These are phyloP conservation scores for Dryobates pubescens DNA, from an alignment of 2,797 vertebrate species.

Conservation along the genomic window DNA sequence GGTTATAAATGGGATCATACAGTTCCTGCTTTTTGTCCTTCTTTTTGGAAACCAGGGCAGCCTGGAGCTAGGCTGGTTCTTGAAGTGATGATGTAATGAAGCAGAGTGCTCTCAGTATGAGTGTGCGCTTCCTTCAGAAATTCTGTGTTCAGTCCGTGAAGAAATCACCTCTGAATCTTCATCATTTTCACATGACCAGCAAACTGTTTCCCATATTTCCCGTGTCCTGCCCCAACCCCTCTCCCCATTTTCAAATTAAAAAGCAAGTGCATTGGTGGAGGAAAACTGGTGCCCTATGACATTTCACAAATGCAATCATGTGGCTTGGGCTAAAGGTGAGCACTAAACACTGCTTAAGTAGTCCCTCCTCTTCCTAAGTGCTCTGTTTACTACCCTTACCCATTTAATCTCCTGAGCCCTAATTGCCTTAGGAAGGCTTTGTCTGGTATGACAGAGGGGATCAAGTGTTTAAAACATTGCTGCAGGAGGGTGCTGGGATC, in stretches of 20 bases:
- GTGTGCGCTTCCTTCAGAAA: slow-evolving; percentile 34
- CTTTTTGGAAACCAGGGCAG: neutral
- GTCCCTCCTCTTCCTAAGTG: neutral
- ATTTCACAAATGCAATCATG: neutral
- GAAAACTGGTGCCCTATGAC: neutral
- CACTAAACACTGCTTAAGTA: neutral
- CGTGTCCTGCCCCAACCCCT: too few species aligned
- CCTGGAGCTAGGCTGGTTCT: neutral
- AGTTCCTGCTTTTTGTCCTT: neutral
- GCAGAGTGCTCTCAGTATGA: slow-evolving; percentile 24
- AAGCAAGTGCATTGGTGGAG: neutral
- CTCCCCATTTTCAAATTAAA: neutral
- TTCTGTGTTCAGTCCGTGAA: neutral
- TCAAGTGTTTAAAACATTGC: neutral
- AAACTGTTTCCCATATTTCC: neutral
- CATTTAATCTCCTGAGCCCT: neutral
- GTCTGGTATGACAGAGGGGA: neutral
- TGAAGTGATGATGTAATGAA: slow-evolving; percentile 20
- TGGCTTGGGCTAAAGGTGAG: neutral
- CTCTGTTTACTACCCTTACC: neutral
- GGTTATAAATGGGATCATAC: neutral
- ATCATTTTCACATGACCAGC: neutral
- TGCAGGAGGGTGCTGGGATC: too few species aligned
- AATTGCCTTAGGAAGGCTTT: neutral
- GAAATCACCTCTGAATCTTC: neutral